Evolutionary conservation across 1,140 invertebrate genomes (phyloP), one percentile per base, ranked within the genome.

Genomic region (Diploscapter pachys): DNA sequence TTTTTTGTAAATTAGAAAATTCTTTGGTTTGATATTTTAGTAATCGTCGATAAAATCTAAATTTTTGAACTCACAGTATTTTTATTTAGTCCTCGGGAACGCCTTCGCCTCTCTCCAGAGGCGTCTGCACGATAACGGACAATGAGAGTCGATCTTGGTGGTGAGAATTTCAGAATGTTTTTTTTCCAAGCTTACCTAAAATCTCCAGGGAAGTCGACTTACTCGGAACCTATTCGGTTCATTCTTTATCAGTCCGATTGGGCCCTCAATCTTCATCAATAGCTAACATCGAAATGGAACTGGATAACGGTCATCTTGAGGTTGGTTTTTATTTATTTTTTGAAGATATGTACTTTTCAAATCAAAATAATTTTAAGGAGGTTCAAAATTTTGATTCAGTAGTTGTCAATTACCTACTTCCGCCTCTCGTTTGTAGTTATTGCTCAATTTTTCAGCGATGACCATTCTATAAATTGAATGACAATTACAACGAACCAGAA

Each of bases 61-160:
- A 31, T 31, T 31, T 31, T 31, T 31, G 31, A 31, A 31, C 31
- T 1, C 31, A 31, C 31, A 31, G 31, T 31, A 31, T 31, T n/a
- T 73, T 71, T 54, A 76, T 70, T 66, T 67, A 74, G 64, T 74
- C 73, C 54, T 68, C 73, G 51, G 73, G 73, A 8, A 49, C 55
- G 54, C 57, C 49, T 13, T 63, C 67, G 72, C 13, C 52, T 53
- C 13, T 64, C 13, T 48, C 63, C 13, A 48, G 57, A 9, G 66
- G 66, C 53, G 8, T 68, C 66, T 68, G 66, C 50, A 55, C 66
- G n/a, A 68, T 55, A 9, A 68, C 66, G 6, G n/a, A 52, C 49
- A 68, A 74, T 56, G 73, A 74, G 73, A 66, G 57, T 49, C 68
- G 55, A 56, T 74, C 73, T 3, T 74, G 64, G 54, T 74, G 73